These are phyloP conservation scores for Micoletzkya japonica DNA, from an alignment of 2,888 invertebrate species.

Conservation along the genomic window DNA sequence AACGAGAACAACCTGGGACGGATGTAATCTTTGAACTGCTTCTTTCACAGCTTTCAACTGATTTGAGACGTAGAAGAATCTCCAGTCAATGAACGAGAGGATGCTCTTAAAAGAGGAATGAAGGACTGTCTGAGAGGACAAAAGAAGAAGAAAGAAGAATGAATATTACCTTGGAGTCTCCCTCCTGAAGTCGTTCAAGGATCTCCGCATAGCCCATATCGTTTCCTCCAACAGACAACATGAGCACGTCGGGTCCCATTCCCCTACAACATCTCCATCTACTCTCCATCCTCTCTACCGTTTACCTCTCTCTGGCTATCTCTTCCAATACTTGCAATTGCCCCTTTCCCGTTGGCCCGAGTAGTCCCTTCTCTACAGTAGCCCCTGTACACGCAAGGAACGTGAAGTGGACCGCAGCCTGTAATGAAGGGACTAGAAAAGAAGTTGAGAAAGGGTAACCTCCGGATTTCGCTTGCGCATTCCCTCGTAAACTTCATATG, in stretches of 20 bases:
- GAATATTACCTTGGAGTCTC: slow-evolving; percentile 25
- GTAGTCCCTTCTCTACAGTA: slow-evolving; percentile 44
- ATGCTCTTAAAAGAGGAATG: slow-evolving; percentile 5
- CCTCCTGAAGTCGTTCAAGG: slow-evolving; percentile 40
- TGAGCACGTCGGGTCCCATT: slow-evolving; percentile 45
- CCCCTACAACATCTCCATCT: slow-evolving; percentile 28
- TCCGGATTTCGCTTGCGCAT: slow-evolving; percentile 10
- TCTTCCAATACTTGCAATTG: slow-evolving; percentile 34
- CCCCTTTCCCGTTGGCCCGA: slow-evolving; percentile 28
- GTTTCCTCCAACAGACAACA: slow-evolving; percentile 57
- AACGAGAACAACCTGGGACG: slow-evolving; percentile 1
- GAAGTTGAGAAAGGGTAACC: background rate
- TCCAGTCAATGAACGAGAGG: slow-evolving; percentile 20
- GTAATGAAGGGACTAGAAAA: background rate
- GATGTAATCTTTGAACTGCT: slow-evolving; percentile 1
- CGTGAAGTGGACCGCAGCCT: slow-evolving; percentile 36
- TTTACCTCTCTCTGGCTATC: slow-evolving; percentile 28
- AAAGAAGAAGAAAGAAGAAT: background rate
- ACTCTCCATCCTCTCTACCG: background rate
- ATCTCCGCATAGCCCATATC: slow-evolving; percentile 59
- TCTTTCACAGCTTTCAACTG: slow-evolving; percentile 17
- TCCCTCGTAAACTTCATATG: slow-evolving; percentile 16
- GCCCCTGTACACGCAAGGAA: slow-evolving; percentile 57
- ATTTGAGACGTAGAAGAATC: slow-evolving; percentile 19
- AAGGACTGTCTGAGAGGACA: background rate